These are phyloP conservation scores for Hemaris fuciformis DNA, from an alignment of 2,888 invertebrate genomes.

Conservation along the genomic window DNA sequence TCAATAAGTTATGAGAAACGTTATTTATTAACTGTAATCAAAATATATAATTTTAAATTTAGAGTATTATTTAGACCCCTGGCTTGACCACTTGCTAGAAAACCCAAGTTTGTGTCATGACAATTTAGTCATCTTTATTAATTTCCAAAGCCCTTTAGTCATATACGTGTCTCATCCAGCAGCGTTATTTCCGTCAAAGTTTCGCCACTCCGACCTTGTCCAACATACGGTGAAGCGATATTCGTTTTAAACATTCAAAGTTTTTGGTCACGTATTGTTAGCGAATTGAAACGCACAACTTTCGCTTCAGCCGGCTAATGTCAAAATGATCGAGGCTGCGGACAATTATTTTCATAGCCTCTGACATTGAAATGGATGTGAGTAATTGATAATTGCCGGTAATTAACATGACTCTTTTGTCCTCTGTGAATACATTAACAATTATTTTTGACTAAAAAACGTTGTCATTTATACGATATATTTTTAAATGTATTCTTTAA, in stretches of 20 bases:
- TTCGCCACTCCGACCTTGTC: constrained; percentile 56
- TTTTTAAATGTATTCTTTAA: no score
- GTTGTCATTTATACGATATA: no score
- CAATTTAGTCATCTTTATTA: no score
- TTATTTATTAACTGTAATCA: no score
- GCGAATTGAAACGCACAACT: constrained; percentile 42
- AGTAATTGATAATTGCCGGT: constrained; percentile 15
- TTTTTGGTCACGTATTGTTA: constrained; percentile 55
- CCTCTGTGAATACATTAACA: not conserved
- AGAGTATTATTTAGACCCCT: no score
- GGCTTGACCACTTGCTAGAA: no score
- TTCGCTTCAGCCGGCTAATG: constrained; percentile 49
- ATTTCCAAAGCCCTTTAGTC: not conserved
- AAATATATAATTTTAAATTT: no score
- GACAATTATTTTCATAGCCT: constrained; percentile 22
- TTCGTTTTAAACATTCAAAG: constrained; percentile 42
- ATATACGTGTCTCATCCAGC: constrained; percentile 36
- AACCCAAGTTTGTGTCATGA: no score
- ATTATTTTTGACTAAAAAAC: no score
- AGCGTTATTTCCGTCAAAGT: constrained; percentile 31
- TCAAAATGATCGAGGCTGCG: constrained; percentile 46
- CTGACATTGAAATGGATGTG: constrained; percentile 47
- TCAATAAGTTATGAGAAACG: no score
- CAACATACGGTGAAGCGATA: constrained; percentile 42
- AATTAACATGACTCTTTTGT: not conserved